phyloP scores from a whole-genome alignment of 1,140 invertebrate species.

The Triops longicaudatus region DNA sequence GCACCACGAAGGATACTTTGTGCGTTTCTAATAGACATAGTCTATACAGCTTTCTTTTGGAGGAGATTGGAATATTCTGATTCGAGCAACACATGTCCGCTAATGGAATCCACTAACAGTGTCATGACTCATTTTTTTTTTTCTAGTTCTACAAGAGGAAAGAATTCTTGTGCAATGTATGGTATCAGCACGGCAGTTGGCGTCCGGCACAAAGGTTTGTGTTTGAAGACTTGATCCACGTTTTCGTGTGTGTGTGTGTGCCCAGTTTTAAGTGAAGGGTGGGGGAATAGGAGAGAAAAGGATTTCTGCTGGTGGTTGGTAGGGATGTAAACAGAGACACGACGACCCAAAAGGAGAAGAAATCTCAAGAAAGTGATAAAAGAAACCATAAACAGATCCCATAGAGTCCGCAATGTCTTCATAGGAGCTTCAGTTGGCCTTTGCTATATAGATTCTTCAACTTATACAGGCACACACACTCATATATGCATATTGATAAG shows the following conservation, averaged over 20 bases:
- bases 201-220: no score
- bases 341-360: not conserved
- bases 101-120: not conserved
- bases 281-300: no score
- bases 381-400: slow-evolving; percentile 7
- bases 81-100: not conserved
- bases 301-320: no score
- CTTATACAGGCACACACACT: not conserved
- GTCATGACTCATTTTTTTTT: not conserved
- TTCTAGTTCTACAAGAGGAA: not conserved
- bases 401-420: not conserved
- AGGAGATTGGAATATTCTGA: not conserved
- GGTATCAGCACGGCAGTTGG: no score
- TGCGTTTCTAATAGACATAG: no score
- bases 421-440: not conserved
- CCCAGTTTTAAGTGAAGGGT: no score
- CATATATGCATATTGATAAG: slow-evolving; percentile 15
- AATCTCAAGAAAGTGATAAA: not conserved
- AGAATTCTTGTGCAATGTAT: no score
- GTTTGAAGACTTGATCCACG: no score
- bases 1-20: not conserved
- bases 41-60: not conserved
- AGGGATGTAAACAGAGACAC: slow-evolving; percentile 6
- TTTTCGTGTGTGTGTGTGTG: no score
- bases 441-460: not conserved